Base-by-base conservation (phyloP, 2,888 invertebrate genomes). In the Dynastes grantii region DNA sequence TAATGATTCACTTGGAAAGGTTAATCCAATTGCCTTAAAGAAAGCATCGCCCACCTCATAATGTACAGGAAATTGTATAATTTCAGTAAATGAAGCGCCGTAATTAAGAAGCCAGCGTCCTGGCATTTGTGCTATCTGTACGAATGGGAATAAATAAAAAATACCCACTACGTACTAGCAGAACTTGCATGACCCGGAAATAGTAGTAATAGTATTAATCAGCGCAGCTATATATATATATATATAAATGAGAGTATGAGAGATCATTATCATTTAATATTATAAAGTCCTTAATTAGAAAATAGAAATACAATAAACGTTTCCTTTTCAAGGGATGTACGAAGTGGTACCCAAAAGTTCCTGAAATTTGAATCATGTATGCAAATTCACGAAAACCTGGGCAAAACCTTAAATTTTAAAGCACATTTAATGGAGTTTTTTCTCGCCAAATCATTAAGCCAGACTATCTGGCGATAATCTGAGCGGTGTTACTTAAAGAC, bases 41-140 rank as follows among this genome's bases (percentile, higher is more conserved):
- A 68, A 65, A 77, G 65, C 13, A 29, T 73, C 73, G 76, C 29
- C 76, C 68, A 78, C 70, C 55, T 63, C 9, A 32, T 32, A 29
- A 22, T 22, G 71, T 22, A 58, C 82, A 82, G 81, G 82, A 82
- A 82, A 79, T 76, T 76, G 61, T 76, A 79, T 81, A 82, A 83
- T 83, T 83, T 79, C 79, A 80, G 75, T 80, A 81, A 82, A 81
- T 78, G 78, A 80, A 78, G 81, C 81, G 11, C 45, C 45, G 67
- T 67, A 27, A 67, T 67, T 13, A 9, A 45, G 11, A 45, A 11
- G 45, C 45, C 45, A 45, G 11, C 45, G 8, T 11, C 11, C 8
- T 8, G 45, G 45, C 11, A 45, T 45, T 45, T 45, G 45, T 1
- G 11, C 45, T 11, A 45, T 11, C 8, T 2, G 13, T 9, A 65